phyloP scores from a whole-genome alignment of 2,797 vertebrate genomes.

The Poecilia gillii region DNA sequence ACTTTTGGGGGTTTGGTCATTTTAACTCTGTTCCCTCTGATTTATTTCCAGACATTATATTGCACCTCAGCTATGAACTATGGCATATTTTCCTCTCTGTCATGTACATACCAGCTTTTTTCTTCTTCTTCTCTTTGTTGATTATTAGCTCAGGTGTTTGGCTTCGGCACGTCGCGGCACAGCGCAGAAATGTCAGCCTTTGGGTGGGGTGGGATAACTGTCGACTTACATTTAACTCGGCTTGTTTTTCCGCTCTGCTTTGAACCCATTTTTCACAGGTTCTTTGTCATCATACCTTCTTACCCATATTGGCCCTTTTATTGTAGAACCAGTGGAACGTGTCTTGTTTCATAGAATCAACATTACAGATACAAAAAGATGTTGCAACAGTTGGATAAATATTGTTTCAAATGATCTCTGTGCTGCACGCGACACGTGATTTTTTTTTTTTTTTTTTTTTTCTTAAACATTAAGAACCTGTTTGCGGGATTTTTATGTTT shows the following conservation, averaged over 20 bases:
- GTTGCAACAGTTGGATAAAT: not conserved
- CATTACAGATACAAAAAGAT: not conserved
- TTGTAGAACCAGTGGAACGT: not conserved
- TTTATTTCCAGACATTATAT: constrained; percentile 39
- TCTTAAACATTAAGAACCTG: not conserved
- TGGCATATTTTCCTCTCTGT: not conserved
- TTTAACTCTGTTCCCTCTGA: not conserved
- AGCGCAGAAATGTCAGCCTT: constrained; percentile 48
- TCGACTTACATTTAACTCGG: constrained; percentile 16
- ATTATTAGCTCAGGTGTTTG: constrained; percentile 60
- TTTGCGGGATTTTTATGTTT: not conserved
- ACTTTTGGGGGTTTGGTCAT: constrained; percentile 3
- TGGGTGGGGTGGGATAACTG: constrained; percentile 51
- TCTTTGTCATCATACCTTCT: constrained; percentile 10
- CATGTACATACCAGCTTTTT: constrained; percentile 10
- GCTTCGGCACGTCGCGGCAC: constrained; percentile 26
- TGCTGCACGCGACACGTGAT: not conserved
- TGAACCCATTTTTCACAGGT: constrained; percentile 1
- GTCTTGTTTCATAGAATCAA: not conserved
- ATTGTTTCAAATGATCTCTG: constrained; percentile 1
- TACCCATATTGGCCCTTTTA: not conserved
- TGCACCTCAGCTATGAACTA: constrained; percentile 16
- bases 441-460: not conserved
- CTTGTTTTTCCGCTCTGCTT: constrained; percentile 23
- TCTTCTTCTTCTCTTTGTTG: constrained; percentile 37